Base-by-base conservation (phyloP, 2,888 invertebrate genomes). In the Agrochola lota region DNA sequence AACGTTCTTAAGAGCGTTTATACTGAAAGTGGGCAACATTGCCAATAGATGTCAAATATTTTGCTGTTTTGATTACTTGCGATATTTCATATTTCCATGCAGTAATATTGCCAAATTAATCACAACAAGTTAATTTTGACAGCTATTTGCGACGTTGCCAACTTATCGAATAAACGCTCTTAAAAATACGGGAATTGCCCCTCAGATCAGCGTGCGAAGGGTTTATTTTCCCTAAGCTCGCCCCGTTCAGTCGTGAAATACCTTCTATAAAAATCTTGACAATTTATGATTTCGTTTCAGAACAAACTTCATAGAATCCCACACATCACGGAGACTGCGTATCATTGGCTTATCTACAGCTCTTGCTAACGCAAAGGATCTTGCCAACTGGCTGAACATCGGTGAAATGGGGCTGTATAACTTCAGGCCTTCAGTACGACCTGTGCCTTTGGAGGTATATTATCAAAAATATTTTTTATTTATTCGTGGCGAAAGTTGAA, bases 261-360 rank as follows among this genome's bases (percentile, higher is more conserved):
- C 26, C 26, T 3, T 26, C 1, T 17, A 17, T 26, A 3, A 55
- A 73, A 23, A 30, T 55, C 11, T n/a, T 17, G 3, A 63, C 11
- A 7, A 1, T 49, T 57, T 49, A n/a, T 20, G 15, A 20, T 62
- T 43, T 89, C 5, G 0, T 84, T 82, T 15, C 89, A 97, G 99
- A 91, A 99, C 99, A 60, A 99, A 99, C 96, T 99, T 99, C 93
- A 99, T 99, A 74, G 98, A 99, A 40, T 98, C 98, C 0, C 98
- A 99, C 91, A 99, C 99, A 0, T 97, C 98, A 12, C 97, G 98
- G 64, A 97, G 97, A 23, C 97, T 99, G 17, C 97, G 99, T 30
- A 98, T 99, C 70, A 98, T 99, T 63, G 99, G 99, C 0, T 96
- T 99, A 11, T 99, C 99, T 0, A 99, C 99, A 0, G 99, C 99